Base-by-base conservation (phyloP, 1,140 invertebrate species). In the Nymphalis io region DNA sequence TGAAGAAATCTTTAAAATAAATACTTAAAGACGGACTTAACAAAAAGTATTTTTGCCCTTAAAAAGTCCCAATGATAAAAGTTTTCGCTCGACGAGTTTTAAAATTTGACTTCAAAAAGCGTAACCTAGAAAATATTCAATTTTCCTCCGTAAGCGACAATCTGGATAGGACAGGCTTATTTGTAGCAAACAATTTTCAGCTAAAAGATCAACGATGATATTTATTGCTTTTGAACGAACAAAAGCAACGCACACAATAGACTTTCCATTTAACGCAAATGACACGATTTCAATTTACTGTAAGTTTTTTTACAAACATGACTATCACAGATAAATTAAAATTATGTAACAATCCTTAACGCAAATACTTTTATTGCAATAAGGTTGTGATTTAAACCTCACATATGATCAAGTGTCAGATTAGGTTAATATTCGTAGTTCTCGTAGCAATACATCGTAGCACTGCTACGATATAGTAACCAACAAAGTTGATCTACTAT, bases 101-200 rank as follows among this genome's bases (percentile, higher is more conserved):
- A 55, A 55, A 55, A 55, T 55, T 55, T 51, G 48, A 21, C 20
- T 51, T 27, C 21, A 21, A 38, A 53, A 63, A 40, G 58, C 33
- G 16, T 60, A 42, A 51, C 44, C 23, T 53, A 27, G 16, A 63
- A 63, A 63, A 63, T 63, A 63, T 63, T 38, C 60, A 63, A 63
- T 63, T 63, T 63, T 51, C 60, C 33, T 33, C 60, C 44, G 46
- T 63, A 51, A 63, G 53, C 48, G 60, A 63, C 60, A 18, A 51
- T 53, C 60, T 63, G 60, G 60, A 33, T 51, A 23, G 23, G 60
- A 63, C 60, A 51, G 60, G 60, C 60, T 63, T 63, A 63, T 63
- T 63, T 63, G 60, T 48, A 63, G 46, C 60, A 63, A 63, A 63
- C 44, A 33, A 63, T 63, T 63, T 63, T 63, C 44, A 51, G 23